phyloP scores from a whole-genome alignment of 2,113 vertebrate genomes.

The Tupaia chinensis region DNA sequence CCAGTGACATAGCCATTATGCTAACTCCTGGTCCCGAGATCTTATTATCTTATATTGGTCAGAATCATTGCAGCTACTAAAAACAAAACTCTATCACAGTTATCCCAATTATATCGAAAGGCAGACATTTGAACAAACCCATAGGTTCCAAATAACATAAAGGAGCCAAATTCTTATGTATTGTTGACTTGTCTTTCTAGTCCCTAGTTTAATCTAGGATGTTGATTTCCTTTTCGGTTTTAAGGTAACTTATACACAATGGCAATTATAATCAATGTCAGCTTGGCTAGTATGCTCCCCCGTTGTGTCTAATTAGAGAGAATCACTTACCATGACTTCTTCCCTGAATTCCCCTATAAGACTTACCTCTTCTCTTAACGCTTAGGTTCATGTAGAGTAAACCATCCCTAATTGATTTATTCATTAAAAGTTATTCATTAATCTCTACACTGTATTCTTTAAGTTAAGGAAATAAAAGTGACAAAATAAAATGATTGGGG shows the following conservation, averaged over 20 bases:
- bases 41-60: neutral
- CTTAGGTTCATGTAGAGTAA: neutral
- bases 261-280: neutral
- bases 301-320: neutral
- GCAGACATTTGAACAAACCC: no score
- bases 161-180: neutral
- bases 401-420: neutral
- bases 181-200: neutral
- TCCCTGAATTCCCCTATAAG: neutral
- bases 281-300: neutral
- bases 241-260: neutral
- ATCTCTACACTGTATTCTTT: neutral
- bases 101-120: neutral
- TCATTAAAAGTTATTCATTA: neutral
- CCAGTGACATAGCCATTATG: no score
- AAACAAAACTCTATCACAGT: neutral
- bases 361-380: neutral
- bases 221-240: neutral
- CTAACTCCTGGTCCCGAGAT: neutral
- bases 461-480: neutral
- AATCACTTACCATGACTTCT: neutral
- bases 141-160: no score
- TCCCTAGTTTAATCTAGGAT: neutral
- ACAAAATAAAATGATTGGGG: neutral
- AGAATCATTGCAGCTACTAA: neutral